phyloP scores from a whole-genome alignment of 2,797 vertebrate species.

The Ambastaia sidthimunki region DNA sequence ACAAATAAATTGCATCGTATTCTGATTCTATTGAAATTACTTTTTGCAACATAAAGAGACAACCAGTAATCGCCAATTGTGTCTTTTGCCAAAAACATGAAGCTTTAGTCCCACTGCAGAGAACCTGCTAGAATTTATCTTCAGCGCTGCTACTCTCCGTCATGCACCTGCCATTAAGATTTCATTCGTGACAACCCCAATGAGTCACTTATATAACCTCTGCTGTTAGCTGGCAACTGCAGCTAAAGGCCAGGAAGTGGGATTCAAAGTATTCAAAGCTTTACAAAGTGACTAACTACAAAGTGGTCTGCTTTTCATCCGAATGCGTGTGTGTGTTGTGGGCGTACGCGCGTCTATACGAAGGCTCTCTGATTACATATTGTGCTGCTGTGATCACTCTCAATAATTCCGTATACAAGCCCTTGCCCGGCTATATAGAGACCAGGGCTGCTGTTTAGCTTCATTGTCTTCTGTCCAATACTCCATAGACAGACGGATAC shows the following conservation, averaged over 20 bases:
- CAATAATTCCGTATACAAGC: constrained; percentile 36
- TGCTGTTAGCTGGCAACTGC: neutral
- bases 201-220: neutral
- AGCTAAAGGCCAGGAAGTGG: neutral
- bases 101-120: neutral
- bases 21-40: too few relatives aligned
- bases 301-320: constrained; percentile 11
- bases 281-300: constrained; percentile 33
- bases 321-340: neutral
- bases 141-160: constrained; percentile 7
- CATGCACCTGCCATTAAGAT: constrained; percentile 13
- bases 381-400: constrained; percentile 32
- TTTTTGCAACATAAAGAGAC: too few relatives aligned
- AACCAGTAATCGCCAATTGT: too few relatives aligned
- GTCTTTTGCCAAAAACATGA: too few relatives aligned
- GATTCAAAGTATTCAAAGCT: constrained; percentile 21
- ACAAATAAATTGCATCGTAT: too few relatives aligned
- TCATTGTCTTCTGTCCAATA: constrained; percentile 44
- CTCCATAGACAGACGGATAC: constrained; percentile 33
- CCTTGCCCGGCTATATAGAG: constrained; percentile 17
- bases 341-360: neutral
- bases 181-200: neutral
- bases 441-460: constrained; percentile 35
- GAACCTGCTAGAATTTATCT: neutral
- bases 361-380: constrained; percentile 41